phyloP scores from a whole-genome alignment of 2,888 invertebrate genomes.

The Scotopteryx bipunctaria region DNA sequence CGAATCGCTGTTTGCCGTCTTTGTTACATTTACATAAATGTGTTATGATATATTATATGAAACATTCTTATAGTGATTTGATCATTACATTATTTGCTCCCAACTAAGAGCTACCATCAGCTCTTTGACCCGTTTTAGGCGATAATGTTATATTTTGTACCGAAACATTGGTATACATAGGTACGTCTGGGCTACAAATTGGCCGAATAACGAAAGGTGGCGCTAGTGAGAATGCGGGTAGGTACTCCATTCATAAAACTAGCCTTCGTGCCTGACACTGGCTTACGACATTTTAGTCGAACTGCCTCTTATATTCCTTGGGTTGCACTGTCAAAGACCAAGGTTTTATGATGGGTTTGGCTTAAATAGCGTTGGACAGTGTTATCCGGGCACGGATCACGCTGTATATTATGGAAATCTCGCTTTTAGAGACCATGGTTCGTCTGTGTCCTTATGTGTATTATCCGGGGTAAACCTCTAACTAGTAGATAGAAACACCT shows the following conservation, averaged over 20 bases:
- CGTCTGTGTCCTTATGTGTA: slow-evolving; percentile 23
- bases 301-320: background rate
- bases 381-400: slow-evolving; percentile 7
- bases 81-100: slow-evolving; percentile 18
- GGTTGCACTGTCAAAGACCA: background rate
- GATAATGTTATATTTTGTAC: slow-evolving; percentile 31
- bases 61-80: slow-evolving; percentile 6
- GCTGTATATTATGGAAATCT: slow-evolving; percentile 22
- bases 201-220: slow-evolving; percentile 34
- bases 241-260: slow-evolving; percentile 24
- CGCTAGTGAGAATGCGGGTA: slow-evolving; percentile 41
- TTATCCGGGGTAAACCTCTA: slow-evolving; percentile 24
- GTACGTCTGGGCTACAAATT: slow-evolving; percentile 36
- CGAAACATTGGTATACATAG: slow-evolving; percentile 30
- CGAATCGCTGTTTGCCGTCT: slow-evolving; percentile 12
- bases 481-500: slow-evolving; percentile 35
- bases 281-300: background rate
- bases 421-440: slow-evolving; percentile 27
- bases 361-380: background rate
- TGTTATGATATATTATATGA: slow-evolving; percentile 7
- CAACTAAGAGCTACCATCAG: slow-evolving; percentile 16
- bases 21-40: slow-evolving; percentile 14
- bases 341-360: background rate
- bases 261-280: slow-evolving; percentile 1
- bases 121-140: background rate